phyloP scores from a whole-genome alignment of 2,113 vertebrate genomes.

The Tautogolabrus adspersus region DNA sequence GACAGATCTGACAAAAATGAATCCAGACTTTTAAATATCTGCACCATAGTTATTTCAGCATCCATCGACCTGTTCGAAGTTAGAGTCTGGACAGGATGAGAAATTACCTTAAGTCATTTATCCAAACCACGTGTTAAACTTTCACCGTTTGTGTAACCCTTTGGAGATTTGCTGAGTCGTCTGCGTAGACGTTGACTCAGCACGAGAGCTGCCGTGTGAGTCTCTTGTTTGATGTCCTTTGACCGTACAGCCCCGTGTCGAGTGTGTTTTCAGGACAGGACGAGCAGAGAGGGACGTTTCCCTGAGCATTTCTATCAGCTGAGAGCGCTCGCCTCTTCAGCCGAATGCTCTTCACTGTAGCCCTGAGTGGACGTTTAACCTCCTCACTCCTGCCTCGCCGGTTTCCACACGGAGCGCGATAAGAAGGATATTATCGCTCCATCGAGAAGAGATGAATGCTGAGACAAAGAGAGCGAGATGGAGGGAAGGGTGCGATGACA shows the following conservation, averaged over 20 bases:
- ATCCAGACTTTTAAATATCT: too few species aligned
- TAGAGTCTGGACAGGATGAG: too few species aligned
- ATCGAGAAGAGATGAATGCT: background rate
- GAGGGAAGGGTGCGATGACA: conserved; percentile 5
- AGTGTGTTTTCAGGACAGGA: conserved; percentile 2
- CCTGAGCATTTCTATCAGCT: background rate
- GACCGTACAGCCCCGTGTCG: conserved; percentile 6
- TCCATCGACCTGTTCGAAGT: too few species aligned
- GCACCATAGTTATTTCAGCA: too few species aligned
- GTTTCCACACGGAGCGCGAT: conserved; percentile 9
- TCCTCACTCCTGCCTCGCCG: conserved; percentile 33
- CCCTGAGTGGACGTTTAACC: conserved; percentile 52
- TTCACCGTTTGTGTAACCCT: background rate
- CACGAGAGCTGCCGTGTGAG: background rate
- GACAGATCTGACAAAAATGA: too few species aligned
- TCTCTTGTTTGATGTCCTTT: background rate
- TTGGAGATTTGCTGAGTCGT: background rate
- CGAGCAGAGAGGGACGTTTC: background rate
- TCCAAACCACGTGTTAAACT: too few species aligned
- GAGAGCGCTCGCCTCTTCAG: conserved; percentile 22
- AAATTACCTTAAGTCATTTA: too few species aligned
- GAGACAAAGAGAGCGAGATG: conserved; percentile 1
- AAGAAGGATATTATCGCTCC: conserved; percentile 38
- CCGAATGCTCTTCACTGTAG: conserved; percentile 11
- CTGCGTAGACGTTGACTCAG: background rate